Evolutionary conservation across 1,140 invertebrate species (phyloP).

Genomic region (Pachypeltis micranthus): DNA sequence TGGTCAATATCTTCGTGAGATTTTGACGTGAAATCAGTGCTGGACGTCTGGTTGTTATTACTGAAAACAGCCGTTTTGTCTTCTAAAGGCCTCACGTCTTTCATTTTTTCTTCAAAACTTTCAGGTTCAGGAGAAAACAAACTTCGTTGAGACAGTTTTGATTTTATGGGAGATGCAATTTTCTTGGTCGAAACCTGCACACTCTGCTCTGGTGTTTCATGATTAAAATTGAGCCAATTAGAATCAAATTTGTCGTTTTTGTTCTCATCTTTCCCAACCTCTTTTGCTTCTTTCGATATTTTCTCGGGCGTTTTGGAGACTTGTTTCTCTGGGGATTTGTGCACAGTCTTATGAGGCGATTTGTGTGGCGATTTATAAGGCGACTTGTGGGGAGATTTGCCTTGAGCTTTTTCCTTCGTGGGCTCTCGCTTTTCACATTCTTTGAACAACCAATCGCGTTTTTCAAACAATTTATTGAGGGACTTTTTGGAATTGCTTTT

Average conservation of each 20-base stretch:
- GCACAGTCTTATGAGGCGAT: constrained; percentile 17
- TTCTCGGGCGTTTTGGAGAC: constrained; percentile 15
- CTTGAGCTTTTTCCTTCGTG: constrained; percentile 16
- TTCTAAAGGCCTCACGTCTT: not conserved
- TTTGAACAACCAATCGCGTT: constrained; percentile 23
- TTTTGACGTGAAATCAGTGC: not conserved
- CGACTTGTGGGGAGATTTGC: constrained; percentile 2
- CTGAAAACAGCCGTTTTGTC: not conserved
- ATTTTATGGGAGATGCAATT: not conserved
- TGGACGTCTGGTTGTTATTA: constrained; percentile 18
- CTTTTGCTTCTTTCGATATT: constrained; percentile 15
- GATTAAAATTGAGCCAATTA: not conserved
- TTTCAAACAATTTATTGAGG: constrained; percentile 26
- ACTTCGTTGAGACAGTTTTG: constrained; percentile 9
- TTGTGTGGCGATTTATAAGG: constrained; percentile 22
- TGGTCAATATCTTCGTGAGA: not conserved
- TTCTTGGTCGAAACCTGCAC: constrained; percentile 6
- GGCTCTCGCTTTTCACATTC: constrained; percentile 21
- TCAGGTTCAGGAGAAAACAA: constrained; percentile 20
- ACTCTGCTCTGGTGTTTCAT: constrained; percentile 18
- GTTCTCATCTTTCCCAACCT: constrained; percentile 17
- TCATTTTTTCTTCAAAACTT: not conserved
- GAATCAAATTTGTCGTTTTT: constrained; percentile 14
- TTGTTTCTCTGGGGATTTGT: constrained; percentile 13
- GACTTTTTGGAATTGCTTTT: constrained; percentile 25